Evolutionary conservation across 2,888 invertebrate species (phyloP).

Genomic region (Tetanocera ferruginea): DNA sequence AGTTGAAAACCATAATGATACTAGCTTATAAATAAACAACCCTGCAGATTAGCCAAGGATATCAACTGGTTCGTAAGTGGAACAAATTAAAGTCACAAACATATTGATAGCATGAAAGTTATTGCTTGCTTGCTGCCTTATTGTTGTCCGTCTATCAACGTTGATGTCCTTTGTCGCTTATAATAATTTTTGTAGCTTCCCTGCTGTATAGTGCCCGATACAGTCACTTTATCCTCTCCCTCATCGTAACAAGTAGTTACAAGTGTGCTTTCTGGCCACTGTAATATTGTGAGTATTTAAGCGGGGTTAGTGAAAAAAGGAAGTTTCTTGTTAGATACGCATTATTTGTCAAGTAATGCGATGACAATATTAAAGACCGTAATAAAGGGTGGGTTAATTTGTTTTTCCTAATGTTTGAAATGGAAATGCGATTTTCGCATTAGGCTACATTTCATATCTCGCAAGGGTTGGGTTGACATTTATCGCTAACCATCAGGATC

Average conservation of each 20-base stretch:
- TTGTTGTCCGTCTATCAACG: neutral
- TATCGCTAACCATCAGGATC: slow-evolving; percentile 1
- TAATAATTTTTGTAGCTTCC: neutral
- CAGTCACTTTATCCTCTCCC: neutral
- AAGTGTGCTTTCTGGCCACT: neutral
- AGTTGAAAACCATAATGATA: slow-evolving; percentile 49
- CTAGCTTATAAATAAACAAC: slow-evolving; percentile 65
- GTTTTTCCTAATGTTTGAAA: slow-evolving; percentile 54
- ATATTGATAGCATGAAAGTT: slow-evolving; percentile 48
- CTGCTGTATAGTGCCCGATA: neutral
- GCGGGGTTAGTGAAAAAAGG: neutral
- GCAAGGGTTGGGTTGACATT: slow-evolving; percentile 18
- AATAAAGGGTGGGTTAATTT: slow-evolving; percentile 69
- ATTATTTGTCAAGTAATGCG: slow-evolving; percentile 49
- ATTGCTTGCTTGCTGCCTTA: neutral
- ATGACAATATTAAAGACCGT: slow-evolving; percentile 67
- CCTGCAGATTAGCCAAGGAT: slow-evolving; percentile 60
- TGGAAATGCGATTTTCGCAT: slow-evolving; percentile 48
- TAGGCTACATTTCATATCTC: slow-evolving; percentile 1
- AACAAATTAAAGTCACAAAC: slow-evolving; percentile 62
- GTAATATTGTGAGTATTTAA: neutral
- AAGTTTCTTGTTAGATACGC: slow-evolving; percentile 19
- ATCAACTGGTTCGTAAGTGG: slow-evolving; percentile 57
- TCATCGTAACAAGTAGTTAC: neutral
- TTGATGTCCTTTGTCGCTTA: neutral